Evolutionary conservation across 2,888 invertebrate species (phyloP), one percentile per base, ranked within the genome.

Genomic region (Asteroscopus sphinx): DNA sequence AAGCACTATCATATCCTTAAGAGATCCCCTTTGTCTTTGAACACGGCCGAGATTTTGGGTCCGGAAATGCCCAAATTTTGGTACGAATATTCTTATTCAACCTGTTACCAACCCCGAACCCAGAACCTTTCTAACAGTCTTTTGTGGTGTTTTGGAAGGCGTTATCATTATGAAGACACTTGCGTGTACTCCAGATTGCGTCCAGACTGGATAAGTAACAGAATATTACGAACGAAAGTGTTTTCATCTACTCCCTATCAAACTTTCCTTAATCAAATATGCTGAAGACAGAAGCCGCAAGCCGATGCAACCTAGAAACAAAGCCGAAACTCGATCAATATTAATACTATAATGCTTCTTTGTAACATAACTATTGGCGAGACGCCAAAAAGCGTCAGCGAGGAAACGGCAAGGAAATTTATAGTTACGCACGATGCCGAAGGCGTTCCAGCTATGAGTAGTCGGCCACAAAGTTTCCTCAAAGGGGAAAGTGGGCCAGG

Each of bases 371-470:
- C 70, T 58, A 32, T 67, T 84, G 85, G 84, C 80, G 42, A 15
- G 9, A 25, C 1, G 78, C 86, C 86, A 86, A 56, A 74, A 76
- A 51, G 72, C 76, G 79, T 83, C 80, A 77, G 73, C 70, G 65
- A 77, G 76, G 81, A 76, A 73, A 77, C 60, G 63, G 68, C 67
- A 51, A 68, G 64, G 60, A 76, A 80, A 84, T 84, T 79, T 86
- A 83, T 77, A 68, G 74, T 73, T 72, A 76, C 76, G 76, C 76
- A 76, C 61, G 73, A 64, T 33, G 66, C 66, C 17, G 45, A 60
- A 72, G 73, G 68, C 77, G 53, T 74, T 77, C 68, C 56, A 66
- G 61, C 63, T 68, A 63, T 56, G 70, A 75, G 71, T 55, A 66
- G 64, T 51, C 33, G 44, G 60, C 73, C 78, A 17, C 76, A 77